phyloP scores from a whole-genome alignment of 2,797 vertebrate genomes.

The Rhabdophis nuchalis region DNA sequence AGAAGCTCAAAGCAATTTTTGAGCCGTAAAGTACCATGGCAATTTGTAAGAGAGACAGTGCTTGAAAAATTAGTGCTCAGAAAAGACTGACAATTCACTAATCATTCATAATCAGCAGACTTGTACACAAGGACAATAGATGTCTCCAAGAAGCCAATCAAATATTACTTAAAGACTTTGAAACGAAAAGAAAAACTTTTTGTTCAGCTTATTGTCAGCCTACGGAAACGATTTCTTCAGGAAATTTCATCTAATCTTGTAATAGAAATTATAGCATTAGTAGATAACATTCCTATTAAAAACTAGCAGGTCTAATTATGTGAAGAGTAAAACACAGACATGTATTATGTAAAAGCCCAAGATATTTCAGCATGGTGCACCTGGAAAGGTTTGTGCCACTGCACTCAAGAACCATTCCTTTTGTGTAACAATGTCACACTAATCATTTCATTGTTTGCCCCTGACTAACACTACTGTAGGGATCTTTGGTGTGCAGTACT shows the following conservation, averaged over 20 bases:
- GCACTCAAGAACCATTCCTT: not conserved
- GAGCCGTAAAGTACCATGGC: not conserved
- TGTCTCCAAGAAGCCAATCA: not conserved
- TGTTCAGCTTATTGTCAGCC: not conserved
- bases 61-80: conserved; percentile 1
- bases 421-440: not conserved
- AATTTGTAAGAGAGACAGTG: not conserved
- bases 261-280: not conserved
- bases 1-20: not conserved
- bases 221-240: not conserved
- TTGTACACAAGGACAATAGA: not conserved
- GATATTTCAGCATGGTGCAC: not conserved
- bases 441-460: not conserved
- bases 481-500: not conserved
- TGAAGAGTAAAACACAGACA: not conserved
- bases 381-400: not conserved
- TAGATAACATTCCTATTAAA: not conserved
- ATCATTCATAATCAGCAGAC: not conserved
- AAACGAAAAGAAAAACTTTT: not conserved
- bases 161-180: not conserved
- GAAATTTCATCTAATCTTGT: not conserved
- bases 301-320: not conserved
- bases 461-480: not conserved
- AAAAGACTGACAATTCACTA: not conserved
- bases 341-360: not conserved